phyloP scores from a whole-genome alignment of 2,888 invertebrate species.

The Lithophane ornitopus region DNA sequence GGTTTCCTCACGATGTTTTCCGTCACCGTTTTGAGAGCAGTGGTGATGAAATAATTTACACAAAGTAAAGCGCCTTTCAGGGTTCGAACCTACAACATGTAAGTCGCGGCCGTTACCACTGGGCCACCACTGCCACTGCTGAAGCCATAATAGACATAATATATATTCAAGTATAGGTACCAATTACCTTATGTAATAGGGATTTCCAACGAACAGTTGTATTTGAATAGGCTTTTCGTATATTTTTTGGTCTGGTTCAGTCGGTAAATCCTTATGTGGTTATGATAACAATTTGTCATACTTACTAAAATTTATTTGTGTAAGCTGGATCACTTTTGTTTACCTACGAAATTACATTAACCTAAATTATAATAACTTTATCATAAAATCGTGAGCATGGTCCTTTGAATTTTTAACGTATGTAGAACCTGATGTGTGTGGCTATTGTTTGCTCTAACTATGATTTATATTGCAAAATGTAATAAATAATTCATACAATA shows the following conservation, averaged over 20 bases:
- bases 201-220: neutral
- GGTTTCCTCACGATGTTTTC: too few relatives aligned
- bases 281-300: constrained; percentile 13
- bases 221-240: neutral
- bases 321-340: neutral
- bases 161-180: neutral
- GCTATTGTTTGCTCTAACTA: constrained; percentile 49
- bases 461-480: constrained; percentile 67
- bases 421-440: neutral
- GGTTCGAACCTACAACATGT: too few relatives aligned
- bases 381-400: neutral
- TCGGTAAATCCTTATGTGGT: neutral
- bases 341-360: constrained; percentile 12
- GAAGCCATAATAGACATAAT: neutral
- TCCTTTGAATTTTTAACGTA: neutral
- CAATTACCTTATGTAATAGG: neutral
- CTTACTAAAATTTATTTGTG: constrained; percentile 1
- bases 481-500: constrained; percentile 81
- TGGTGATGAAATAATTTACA: too few relatives aligned
- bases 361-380: neutral
- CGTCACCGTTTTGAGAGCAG: too few relatives aligned
- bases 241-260: constrained; percentile 15
- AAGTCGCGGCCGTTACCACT: too few relatives aligned
- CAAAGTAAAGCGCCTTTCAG: too few relatives aligned
- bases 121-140: too few relatives aligned